Evolutionary conservation across 2,113 vertebrate genomes (phyloP).

Genomic region (Hoplias malabaricus): DNA sequence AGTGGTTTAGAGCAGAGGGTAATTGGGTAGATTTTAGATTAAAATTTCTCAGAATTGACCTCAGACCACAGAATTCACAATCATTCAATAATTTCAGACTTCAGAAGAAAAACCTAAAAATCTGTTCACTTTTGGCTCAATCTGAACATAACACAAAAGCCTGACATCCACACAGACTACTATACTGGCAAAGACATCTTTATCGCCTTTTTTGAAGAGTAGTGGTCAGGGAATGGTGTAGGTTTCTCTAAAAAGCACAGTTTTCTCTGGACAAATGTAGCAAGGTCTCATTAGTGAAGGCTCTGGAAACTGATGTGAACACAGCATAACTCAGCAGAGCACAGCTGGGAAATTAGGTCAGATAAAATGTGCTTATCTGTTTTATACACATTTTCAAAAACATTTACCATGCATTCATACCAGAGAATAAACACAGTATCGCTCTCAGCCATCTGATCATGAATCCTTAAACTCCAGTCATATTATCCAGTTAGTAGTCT

Average conservation of each 20-base stretch:
- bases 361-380: neutral
- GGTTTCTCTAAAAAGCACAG: neutral
- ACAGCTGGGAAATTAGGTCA: neutral
- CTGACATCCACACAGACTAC: neutral
- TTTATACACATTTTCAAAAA: neutral
- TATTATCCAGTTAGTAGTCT: neutral
- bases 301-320: neutral
- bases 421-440: neutral
- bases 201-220: too few species aligned
- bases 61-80: neutral
- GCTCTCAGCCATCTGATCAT: neutral
- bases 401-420: neutral
- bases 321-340: neutral
- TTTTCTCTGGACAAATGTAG: neutral
- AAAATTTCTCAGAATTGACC: neutral
- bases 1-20: neutral
- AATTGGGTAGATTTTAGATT: neutral
- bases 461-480: neutral
- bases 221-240: too few species aligned
- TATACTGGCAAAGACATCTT: neutral
- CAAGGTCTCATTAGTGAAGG: neutral
- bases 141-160: neutral
- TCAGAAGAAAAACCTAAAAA: neutral
- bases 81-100: neutral
- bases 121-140: neutral